These are phyloP conservation scores for Anoura caudifer DNA, from an alignment of 2,113 vertebrate species.

Conservation along the genomic window DNA sequence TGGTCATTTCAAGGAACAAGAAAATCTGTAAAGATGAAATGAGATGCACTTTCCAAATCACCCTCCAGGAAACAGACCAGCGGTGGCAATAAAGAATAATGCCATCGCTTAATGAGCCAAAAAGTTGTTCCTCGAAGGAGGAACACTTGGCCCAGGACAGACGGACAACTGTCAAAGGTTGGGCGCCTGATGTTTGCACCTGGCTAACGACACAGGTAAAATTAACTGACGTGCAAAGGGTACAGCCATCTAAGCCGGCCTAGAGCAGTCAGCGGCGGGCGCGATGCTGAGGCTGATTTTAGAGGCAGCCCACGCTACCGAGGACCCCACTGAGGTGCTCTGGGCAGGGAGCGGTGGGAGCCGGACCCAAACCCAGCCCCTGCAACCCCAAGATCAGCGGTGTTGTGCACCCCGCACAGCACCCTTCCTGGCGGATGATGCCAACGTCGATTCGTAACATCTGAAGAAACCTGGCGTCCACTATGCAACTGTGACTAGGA, in stretches of 20 bases:
- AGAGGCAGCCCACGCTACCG: background rate
- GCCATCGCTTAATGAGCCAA: background rate
- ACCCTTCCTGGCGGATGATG: background rate
- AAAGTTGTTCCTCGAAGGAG: background rate
- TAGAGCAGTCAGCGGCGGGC: background rate
- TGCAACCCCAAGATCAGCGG: background rate
- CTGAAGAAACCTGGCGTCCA: background rate
- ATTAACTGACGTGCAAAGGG: background rate
- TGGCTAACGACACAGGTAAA: background rate
- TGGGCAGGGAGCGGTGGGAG: background rate
- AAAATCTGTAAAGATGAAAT: conserved; percentile 25
- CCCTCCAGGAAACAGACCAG: background rate
- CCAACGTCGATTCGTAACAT: background rate
- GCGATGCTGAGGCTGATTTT: background rate
- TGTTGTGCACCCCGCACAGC: background rate
- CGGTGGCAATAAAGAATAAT: background rate
- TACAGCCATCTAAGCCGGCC: background rate
- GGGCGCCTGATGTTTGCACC: background rate
- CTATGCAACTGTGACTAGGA: too few species aligned
- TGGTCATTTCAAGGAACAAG: background rate
- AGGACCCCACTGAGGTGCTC: background rate
- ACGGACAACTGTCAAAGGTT: background rate
- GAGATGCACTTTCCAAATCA: background rate
- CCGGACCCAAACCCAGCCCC: background rate
- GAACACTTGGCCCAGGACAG: background rate